Evolutionary conservation across 1,140 invertebrate species (phyloP).

Genomic region (Wiebesia pumilae): DNA sequence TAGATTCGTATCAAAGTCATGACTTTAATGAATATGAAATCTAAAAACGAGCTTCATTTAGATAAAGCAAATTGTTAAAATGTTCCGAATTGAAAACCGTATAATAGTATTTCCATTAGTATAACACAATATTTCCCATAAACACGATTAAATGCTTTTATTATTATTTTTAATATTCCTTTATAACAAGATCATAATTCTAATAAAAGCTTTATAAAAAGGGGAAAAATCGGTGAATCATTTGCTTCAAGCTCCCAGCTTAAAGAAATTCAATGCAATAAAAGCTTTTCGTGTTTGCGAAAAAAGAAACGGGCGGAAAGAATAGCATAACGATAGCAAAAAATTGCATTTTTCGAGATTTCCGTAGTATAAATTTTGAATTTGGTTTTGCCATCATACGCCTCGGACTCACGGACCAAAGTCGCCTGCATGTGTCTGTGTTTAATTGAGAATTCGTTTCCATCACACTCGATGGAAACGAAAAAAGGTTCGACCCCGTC

Average conservation of each 20-base stretch:
- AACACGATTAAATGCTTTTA: conserved; percentile 14
- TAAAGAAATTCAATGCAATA: conserved; percentile 25
- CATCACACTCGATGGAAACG: conserved; percentile 48
- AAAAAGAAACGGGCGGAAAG: background rate
- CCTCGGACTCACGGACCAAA: conserved; percentile 5
- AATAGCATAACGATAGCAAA: background rate
- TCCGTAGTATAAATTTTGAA: conserved; percentile 43
- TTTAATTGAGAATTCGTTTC: conserved; percentile 51
- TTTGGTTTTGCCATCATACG: conserved; percentile 6
- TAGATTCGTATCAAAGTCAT: background rate
- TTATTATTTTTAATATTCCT: conserved; percentile 9
- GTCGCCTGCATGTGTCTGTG: conserved; percentile 5
- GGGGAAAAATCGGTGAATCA: background rate
- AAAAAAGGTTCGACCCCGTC: conserved; percentile 35
- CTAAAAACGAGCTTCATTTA: background rate
- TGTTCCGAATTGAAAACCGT: background rate
- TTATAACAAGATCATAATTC: conserved; percentile 3
- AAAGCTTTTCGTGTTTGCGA: conserved; percentile 28
- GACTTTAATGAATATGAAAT: background rate
- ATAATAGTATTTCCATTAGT: background rate
- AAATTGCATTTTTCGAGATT: conserved; percentile 43
- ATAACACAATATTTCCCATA: background rate
- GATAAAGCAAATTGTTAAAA: background rate
- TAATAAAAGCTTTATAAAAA: conserved; percentile 18
- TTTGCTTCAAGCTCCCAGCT: background rate